Evolutionary conservation across 2,113 vertebrate species (phyloP), one percentile per base, ranked within the genome.

Genomic region (Colistium nudipinnis): DNA sequence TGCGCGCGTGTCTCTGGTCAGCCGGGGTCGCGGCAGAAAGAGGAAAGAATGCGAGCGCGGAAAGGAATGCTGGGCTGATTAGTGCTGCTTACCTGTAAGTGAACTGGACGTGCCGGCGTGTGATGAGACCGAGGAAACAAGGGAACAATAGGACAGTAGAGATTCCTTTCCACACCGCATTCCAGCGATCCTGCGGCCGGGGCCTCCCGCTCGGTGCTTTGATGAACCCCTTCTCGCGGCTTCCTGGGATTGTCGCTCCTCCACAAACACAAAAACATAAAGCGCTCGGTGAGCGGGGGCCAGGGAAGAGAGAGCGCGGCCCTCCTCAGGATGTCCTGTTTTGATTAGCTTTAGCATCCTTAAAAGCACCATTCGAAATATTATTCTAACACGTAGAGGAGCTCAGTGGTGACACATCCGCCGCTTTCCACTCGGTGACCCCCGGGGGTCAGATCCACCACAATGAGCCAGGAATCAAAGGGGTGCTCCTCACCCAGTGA

Each of bases 181-280:
- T 95, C 95, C 95, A 95, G 84, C 82, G 68, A 91, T 89, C 83
- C 87, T 82, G 81, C 68, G 92, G 94, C 94, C 95, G 90, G 93
- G 95, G 95, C 88, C 93, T 93, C 89, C 89, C 81, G 93, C 90
- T 92, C 92, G 66, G 91, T 81, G 90, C 96, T 99, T 98, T 99
- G 98, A 98, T 99, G 97, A 98, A 94, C 93, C 95, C n/a, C 92
- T 95, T 92, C 95, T 95, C 91, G 88, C 61, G 3, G 94, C 95
- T 99, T 99, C 98, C 98, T 99, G 97, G 97, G 96, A 98, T 98
- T 98, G 97, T 98, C 94, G 94, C 94, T 94, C 90, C 91, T 93
- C 92, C 77, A 83, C 94, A 95, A 97, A 96, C 94, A 92, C 93
- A 90, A 87, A 89, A 88, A 90, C 85, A 89, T 80, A 55, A 85